phyloP scores from a whole-genome alignment of 2,888 invertebrate genomes.

The Caenorhabditis macrosperma region DNA sequence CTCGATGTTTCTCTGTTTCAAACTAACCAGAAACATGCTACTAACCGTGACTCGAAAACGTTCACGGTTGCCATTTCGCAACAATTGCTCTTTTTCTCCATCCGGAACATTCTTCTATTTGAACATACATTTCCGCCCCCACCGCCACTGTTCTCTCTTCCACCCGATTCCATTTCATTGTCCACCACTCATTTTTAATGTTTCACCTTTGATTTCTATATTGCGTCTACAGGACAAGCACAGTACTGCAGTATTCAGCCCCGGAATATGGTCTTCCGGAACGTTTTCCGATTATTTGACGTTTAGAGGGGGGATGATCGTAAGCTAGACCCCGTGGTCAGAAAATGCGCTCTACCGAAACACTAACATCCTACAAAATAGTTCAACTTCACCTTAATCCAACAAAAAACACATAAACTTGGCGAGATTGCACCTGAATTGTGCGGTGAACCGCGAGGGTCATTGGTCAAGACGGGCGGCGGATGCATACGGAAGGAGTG shows the following conservation, averaged over 20 bases:
- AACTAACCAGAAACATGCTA: too few relatives aligned
- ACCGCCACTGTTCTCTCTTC: neutral
- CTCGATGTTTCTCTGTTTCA: too few relatives aligned
- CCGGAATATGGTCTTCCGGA: too few relatives aligned
- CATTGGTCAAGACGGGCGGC: conserved; percentile 12
- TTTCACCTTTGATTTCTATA: neutral
- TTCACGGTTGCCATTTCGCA: neutral
- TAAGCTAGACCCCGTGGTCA: neutral
- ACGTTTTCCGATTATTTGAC: too few relatives aligned
- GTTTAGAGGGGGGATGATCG: too few relatives aligned
- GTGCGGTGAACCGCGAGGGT: neutral
- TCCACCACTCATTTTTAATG: neutral
- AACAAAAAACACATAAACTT: neutral
- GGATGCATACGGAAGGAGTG: conserved; percentile 53
- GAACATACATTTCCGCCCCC: neutral
- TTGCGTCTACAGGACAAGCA: too few relatives aligned
- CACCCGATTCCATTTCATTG: too few relatives aligned
- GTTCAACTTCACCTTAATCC: neutral
- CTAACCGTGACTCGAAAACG: too few relatives aligned
- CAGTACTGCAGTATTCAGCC: too few relatives aligned
- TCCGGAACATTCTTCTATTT: neutral
- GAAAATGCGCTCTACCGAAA: neutral
- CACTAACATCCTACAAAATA: neutral
- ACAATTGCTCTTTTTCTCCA: neutral
- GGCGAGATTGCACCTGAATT: neutral